Conservation (phyloP, 1,140 invertebrate genomes). For the Hermatobates lingyangjiaoensis region DNA sequence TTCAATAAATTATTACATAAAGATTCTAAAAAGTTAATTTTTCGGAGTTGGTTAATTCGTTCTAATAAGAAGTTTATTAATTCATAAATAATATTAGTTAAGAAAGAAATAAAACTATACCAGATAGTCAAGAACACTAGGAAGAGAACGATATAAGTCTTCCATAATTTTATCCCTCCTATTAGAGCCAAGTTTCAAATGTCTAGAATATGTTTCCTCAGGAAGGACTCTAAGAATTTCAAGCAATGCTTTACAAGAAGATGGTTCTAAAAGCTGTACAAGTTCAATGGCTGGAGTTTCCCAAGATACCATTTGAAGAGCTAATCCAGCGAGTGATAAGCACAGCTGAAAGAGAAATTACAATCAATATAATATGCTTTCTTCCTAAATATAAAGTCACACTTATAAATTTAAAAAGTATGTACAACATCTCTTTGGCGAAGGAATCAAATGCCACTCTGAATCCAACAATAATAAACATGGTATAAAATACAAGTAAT, state of each 20-base stretch:
- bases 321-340: constrained; percentile 78
- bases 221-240: constrained; percentile 86
- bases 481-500: too few relatives aligned
- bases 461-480: too few relatives aligned
- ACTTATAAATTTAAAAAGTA: background rate
- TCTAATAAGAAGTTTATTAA: too few relatives aligned
- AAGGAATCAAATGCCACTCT: too few relatives aligned
- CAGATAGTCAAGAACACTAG: constrained; percentile 52
- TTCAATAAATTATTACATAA: too few relatives aligned
- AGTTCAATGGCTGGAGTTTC: constrained; percentile 70
- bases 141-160: constrained; percentile 47
- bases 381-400: background rate
- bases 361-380: constrained; percentile 6
- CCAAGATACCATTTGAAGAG: constrained; percentile 88
- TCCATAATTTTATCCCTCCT: constrained; percentile 61
- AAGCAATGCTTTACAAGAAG: constrained; percentile 56
- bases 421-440: background rate
- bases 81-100: background rate
- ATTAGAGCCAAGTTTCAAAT: constrained; percentile 75
- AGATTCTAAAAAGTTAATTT: too few relatives aligned
- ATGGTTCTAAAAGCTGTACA: constrained; percentile 42
- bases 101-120: constrained; percentile 23
- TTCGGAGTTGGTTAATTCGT: too few relatives aligned
- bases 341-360: constrained; percentile 43
- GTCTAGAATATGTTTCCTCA: constrained; percentile 80